Conservation (phyloP, 2,797 vertebrate genomes). For the Lagodon rhomboides region DNA sequence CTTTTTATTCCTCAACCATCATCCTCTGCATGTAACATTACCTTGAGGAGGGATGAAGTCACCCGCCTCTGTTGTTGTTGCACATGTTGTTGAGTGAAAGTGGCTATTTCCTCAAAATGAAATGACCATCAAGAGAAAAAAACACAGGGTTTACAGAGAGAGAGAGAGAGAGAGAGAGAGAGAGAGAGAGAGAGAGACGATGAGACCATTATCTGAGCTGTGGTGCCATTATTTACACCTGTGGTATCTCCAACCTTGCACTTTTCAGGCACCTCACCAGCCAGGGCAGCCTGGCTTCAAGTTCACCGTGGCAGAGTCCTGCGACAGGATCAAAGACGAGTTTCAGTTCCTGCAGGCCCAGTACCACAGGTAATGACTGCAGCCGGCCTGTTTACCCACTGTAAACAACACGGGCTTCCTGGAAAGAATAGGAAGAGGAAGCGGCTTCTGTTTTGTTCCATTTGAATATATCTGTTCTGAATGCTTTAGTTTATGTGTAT, state of each 20-base stretch:
- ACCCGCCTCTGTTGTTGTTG: constrained; percentile 69
- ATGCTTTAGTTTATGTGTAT: not conserved
- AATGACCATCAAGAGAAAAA: constrained; percentile 34
- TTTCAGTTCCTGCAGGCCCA: constrained; percentile 98
- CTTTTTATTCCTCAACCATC: not conserved
- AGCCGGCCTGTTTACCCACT: constrained; percentile 5
- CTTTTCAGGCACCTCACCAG: constrained; percentile 93
- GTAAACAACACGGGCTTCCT: constrained; percentile 51
- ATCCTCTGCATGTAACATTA: constrained; percentile 11
- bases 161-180: not conserved
- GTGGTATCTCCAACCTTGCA: constrained; percentile 39
- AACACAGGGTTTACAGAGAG: constrained; percentile 15
- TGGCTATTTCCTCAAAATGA: constrained; percentile 59
- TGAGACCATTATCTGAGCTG: constrained; percentile 36
- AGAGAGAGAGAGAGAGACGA: not conserved
- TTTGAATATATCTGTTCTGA: not conserved
- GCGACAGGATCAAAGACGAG: constrained; percentile 96
- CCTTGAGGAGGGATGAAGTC: constrained; percentile 62
- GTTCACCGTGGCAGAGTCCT: constrained; percentile 97
- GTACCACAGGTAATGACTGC: constrained; percentile 92
- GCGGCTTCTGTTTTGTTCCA: constrained; percentile 42
- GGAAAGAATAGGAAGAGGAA: constrained; percentile 68
- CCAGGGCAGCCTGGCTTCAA: constrained; percentile 97
- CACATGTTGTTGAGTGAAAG: constrained; percentile 70
- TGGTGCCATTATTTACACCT: constrained; percentile 62